Evolutionary conservation across 2,888 invertebrate species (phyloP).

Genomic region (Eristalis intricaria): DNA sequence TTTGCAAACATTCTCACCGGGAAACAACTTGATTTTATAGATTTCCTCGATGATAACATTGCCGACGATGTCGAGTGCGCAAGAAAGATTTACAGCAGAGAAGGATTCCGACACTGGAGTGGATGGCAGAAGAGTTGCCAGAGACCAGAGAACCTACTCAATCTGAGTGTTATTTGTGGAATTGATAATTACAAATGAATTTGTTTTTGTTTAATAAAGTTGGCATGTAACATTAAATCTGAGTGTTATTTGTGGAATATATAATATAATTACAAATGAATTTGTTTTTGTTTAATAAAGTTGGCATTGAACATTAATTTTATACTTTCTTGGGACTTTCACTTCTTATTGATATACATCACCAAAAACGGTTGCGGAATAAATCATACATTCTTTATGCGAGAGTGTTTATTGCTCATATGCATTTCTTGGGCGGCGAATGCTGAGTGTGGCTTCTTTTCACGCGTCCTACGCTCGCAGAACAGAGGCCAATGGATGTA

Average conservation of each 20-base stretch:
- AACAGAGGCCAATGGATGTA: too few species aligned
- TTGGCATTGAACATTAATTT: too few species aligned
- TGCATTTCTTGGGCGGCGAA: too few species aligned
- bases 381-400: too few species aligned
- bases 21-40: conserved; percentile 79
- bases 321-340: too few species aligned
- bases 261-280: conserved; percentile 18
- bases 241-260: conserved; percentile 62
- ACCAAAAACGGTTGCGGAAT: too few species aligned
- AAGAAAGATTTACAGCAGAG: conserved; percentile 83
- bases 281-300: neutral
- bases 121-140: conserved; percentile 59
- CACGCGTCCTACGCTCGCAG: too few species aligned
- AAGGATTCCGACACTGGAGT: conserved; percentile 81
- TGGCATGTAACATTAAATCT: neutral
- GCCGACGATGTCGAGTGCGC: conserved; percentile 85
- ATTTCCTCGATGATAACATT: conserved; percentile 84
- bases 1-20: neutral
- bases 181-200: conserved; percentile 39
- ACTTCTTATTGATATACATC: too few species aligned
- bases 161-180: conserved; percentile 61
- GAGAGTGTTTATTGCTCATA: too few species aligned
- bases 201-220: neutral
- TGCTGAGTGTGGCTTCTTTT: too few species aligned
- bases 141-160: conserved; percentile 47